phyloP scores from a whole-genome alignment of 2,113 vertebrate genomes.

The Hippocampus barbouri region DNA sequence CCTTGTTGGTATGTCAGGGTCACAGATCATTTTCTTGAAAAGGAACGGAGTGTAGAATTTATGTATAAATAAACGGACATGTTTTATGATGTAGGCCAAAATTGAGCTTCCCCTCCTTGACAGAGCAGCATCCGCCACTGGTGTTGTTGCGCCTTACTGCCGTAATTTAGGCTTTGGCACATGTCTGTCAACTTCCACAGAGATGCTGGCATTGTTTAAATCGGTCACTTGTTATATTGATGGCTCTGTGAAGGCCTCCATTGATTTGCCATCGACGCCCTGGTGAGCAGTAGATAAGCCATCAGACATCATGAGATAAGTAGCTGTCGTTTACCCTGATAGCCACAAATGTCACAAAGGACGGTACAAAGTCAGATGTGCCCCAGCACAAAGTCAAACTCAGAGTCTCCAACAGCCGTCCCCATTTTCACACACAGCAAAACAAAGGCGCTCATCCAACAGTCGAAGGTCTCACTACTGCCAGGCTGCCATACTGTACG shows the following conservation, averaged over 20 bases:
- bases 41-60: too few species aligned
- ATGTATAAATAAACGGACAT: too few species aligned
- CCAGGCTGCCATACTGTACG: slow-evolving; percentile 52
- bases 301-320: slow-evolving; percentile 61
- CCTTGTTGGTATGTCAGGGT: too few species aligned
- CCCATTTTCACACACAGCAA: slow-evolving; percentile 7
- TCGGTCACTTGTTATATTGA: slow-evolving; percentile 67
- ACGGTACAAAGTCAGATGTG: slow-evolving; percentile 61
- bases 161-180: background rate
- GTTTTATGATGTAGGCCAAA: too few species aligned
- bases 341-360: slow-evolving; percentile 44
- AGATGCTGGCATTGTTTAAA: slow-evolving; percentile 46
- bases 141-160: background rate
- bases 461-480: slow-evolving; percentile 21
- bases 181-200: slow-evolving; percentile 28
- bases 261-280: slow-evolving; percentile 67
- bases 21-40: too few species aligned
- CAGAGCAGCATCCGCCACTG: too few species aligned
- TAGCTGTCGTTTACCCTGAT: slow-evolving; percentile 53
- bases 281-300: slow-evolving; percentile 69
- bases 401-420: background rate
- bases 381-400: slow-evolving; percentile 47
- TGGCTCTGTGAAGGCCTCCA: slow-evolving; percentile 55
- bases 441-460: slow-evolving; percentile 15
- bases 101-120: too few species aligned